Evolutionary conservation across 1,140 invertebrate species (phyloP).

Genomic region (Scaptomyza pallida): DNA sequence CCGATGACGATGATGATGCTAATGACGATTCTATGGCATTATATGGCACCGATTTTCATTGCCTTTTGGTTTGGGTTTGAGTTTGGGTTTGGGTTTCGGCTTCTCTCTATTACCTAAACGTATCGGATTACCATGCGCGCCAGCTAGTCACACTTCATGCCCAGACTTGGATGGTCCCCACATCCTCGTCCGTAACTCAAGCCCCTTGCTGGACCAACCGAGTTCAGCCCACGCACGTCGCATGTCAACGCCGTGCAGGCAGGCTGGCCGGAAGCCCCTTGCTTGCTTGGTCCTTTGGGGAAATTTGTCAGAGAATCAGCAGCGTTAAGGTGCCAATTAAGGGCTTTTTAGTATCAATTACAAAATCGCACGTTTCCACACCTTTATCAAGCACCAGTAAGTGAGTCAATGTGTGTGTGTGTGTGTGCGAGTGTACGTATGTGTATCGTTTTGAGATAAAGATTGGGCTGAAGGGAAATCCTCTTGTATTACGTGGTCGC

Average conservation of each 20-base stretch:
- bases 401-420: slow-evolving; percentile 30
- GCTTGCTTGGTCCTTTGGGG: slow-evolving; percentile 73
- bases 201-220: slow-evolving; percentile 44
- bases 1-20: slow-evolving; percentile 31
- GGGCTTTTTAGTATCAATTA: slow-evolving; percentile 84
- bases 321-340: slow-evolving; percentile 84
- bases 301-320: slow-evolving; percentile 83
- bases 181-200: slow-evolving; percentile 14
- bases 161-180: slow-evolving; percentile 8
- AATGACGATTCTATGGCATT: slow-evolving; percentile 61
- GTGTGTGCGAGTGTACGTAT: slow-evolving; percentile 25
- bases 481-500: slow-evolving; percentile 41
- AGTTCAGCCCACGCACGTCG: slow-evolving; percentile 59
- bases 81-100: slow-evolving; percentile 30
- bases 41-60: slow-evolving; percentile 70
- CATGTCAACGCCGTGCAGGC: slow-evolving; percentile 60
- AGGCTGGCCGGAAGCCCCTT: slow-evolving; percentile 6
- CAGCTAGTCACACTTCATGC: slow-evolving; percentile 20
- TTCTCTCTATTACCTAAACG: slow-evolving; percentile 68
- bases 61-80: slow-evolving; percentile 40
- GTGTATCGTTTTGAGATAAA: slow-evolving; percentile 23
- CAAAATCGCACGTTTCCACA: slow-evolving; percentile 83
- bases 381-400: slow-evolving; percentile 63
- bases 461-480: slow-evolving; percentile 1
- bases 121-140: slow-evolving; percentile 62